A percentile compares a stretch with the other conserved stretches of the same genome.
Conservation (phyloP, 2,113 vertebrate genomes). For the Talpa occidentalis region DNA sequence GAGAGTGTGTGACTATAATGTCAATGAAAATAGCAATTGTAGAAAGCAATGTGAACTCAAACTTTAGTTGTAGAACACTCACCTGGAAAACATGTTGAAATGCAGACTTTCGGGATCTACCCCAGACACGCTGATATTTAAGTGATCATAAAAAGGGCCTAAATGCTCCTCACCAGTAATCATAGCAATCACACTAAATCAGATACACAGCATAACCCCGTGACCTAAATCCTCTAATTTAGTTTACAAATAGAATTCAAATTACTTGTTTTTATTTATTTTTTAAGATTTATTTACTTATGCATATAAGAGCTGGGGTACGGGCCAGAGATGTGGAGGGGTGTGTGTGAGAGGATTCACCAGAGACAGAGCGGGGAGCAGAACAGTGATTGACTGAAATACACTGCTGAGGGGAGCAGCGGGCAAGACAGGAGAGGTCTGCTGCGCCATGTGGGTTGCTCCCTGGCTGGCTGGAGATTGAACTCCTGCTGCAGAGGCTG, state of each 20-base stretch:
- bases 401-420: too few species aligned
- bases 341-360: too few species aligned
- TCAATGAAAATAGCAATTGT: background rate
- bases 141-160: background rate
- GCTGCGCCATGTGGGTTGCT: too few species aligned
- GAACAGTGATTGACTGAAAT: too few species aligned
- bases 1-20: background rate
- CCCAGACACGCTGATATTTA: background rate
- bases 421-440: too few species aligned
- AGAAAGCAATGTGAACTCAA: background rate
- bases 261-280: too few species aligned
- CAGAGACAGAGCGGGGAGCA: too few species aligned
- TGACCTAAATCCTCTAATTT: background rate
- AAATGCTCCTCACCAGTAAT: background rate
- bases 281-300: too few species aligned
- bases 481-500: too few species aligned
- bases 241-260: background rate
- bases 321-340: too few species aligned
- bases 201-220: background rate
- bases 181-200: background rate
- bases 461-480: too few species aligned
- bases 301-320: too few species aligned
- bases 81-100: background rate
- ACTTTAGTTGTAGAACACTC: background rate
- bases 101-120: background rate